These are phyloP conservation scores for Xenus cinereus DNA, from an alignment of 2,113 vertebrate genomes.

Conservation along the genomic window DNA sequence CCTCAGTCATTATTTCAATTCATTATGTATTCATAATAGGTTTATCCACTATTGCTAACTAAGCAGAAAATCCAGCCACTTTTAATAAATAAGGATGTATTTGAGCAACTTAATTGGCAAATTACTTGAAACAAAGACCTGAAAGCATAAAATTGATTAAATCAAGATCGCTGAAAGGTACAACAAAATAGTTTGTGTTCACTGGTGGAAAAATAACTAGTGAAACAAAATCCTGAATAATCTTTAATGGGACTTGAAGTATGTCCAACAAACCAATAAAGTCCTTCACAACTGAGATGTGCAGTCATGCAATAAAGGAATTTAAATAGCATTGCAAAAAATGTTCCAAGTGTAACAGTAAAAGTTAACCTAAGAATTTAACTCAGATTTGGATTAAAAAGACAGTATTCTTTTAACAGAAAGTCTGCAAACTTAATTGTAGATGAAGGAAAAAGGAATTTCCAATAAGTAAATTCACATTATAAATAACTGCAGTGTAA, in stretches of 20 bases:
- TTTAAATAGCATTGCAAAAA: conserved; percentile 10
- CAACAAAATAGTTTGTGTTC: conserved; percentile 17
- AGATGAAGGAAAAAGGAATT: neutral
- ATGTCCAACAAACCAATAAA: conserved; percentile 15
- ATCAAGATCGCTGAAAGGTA: neutral
- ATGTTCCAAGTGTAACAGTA: neutral
- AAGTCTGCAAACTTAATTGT: neutral
- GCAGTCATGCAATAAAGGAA: conserved; percentile 15
- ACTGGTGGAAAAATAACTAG: conserved; percentile 26
- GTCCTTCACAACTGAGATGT: neutral
- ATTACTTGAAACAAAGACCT: conserved; percentile 15
- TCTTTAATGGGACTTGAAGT: conserved; percentile 18
- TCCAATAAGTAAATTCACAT: neutral
- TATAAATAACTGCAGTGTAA: neutral
- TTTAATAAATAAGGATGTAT: conserved; percentile 27
- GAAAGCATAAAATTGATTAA: conserved; percentile 19
- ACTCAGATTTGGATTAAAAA: neutral
- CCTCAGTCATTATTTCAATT: neutral
- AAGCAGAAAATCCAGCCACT: conserved; percentile 24
- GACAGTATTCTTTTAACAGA: neutral
- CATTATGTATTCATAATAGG: neutral
- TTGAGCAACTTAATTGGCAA: conserved; percentile 28
- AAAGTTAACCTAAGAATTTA: neutral
- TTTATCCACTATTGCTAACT: neutral
- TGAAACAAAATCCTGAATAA: conserved; percentile 36